Evolutionary conservation across 2,888 invertebrate species (phyloP).

Genomic region (Epicampocera succincta): DNA sequence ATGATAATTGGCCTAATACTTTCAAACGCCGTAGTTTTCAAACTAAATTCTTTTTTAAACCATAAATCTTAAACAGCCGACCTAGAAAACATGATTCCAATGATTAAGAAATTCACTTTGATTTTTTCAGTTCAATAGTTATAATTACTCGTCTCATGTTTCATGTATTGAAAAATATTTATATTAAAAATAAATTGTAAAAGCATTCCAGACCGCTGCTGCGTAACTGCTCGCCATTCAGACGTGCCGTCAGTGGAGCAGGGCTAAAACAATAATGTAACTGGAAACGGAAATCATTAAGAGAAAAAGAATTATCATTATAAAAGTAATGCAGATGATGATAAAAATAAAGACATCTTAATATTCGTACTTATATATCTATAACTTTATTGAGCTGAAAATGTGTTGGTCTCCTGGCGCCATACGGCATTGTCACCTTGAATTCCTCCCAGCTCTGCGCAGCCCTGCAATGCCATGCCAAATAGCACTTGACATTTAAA

Average conservation of each 20-base stretch:
- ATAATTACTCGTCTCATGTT: too few species aligned
- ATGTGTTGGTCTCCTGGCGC: background rate
- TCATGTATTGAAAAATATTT: slow-evolving; percentile 5
- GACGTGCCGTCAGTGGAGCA: background rate
- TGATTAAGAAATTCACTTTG: too few species aligned
- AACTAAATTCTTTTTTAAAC: too few species aligned
- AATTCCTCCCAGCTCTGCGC: slow-evolving; percentile 26
- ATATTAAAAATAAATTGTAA: background rate
- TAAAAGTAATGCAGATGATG: slow-evolving; percentile 30
- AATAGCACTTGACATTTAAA: slow-evolving; percentile 14
- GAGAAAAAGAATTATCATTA: slow-evolving; percentile 49
- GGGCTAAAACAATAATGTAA: slow-evolving; percentile 23
- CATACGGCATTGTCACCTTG: slow-evolving; percentile 55
- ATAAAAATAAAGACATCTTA: background rate
- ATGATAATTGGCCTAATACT: too few species aligned
- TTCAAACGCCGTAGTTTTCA: too few species aligned
- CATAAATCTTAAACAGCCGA: too few species aligned
- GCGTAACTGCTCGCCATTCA: background rate
- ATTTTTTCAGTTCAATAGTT: slow-evolving; percentile 4
- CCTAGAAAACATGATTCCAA: too few species aligned
- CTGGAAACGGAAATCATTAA: slow-evolving; percentile 55
- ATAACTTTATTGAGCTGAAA: background rate
- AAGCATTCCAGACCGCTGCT: background rate
- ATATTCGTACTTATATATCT: background rate
- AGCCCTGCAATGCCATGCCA: background rate